A percentile compares a stretch with the other conserved stretches of the same genome.
phyloP scores from a whole-genome alignment of 1,140 invertebrate species.

The Meloidogyne hapla region DNA sequence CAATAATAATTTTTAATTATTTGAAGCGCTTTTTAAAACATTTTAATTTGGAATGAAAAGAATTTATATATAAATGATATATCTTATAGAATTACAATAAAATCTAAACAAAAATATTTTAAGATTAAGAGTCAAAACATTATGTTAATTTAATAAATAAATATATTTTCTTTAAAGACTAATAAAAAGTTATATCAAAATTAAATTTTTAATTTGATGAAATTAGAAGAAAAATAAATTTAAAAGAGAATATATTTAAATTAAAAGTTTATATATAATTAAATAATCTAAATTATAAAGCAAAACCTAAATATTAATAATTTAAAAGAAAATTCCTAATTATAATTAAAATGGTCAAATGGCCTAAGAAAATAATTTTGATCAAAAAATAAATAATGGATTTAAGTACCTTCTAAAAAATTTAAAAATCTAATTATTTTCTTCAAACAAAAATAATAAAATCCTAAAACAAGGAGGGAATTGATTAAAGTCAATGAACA shows the following conservation, averaged over 20 bases:
- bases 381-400: too few relatives aligned
- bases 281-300: not conserved
- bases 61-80: not conserved
- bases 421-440: too few relatives aligned
- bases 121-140: too few relatives aligned
- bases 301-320: not conserved
- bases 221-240: too few relatives aligned
- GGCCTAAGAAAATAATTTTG: too few relatives aligned
- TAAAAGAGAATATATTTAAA: not conserved
- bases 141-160: too few relatives aligned
- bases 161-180: too few relatives aligned
- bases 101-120: not conserved
- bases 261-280: constrained; percentile 6
- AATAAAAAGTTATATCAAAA: too few relatives aligned
- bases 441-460: too few relatives aligned
- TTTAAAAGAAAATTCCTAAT: not conserved
- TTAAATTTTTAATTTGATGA: too few relatives aligned
- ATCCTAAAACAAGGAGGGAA: not conserved
- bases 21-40: not conserved
- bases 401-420: not conserved
- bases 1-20: not conserved
- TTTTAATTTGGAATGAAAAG: not conserved
- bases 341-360: too few relatives aligned
- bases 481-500: not conserved
- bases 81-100: not conserved